Evolutionary conservation across 1,140 invertebrate genomes (phyloP).

Genomic region (Nasonia longicornis): DNA sequence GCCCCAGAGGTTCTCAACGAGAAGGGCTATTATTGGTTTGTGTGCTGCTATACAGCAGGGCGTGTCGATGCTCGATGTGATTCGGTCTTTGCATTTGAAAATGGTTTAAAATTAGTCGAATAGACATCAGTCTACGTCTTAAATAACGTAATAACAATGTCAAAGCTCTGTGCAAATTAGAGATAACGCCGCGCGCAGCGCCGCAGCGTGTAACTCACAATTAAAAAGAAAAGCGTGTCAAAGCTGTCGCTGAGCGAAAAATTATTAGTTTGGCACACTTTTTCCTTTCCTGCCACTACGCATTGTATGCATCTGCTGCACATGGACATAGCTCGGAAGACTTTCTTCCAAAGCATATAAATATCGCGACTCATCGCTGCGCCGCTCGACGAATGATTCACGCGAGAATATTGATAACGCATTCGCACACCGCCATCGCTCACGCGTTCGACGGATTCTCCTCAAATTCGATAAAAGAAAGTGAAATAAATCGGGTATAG

Average conservation of each 20-base stretch:
- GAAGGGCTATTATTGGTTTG: neutral
- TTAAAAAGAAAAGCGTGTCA: neutral
- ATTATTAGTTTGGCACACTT: too few species aligned
- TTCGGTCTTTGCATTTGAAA: too few species aligned
- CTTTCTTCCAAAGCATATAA: too few species aligned
- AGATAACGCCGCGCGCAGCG: neutral
- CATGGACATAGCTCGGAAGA: too few species aligned
- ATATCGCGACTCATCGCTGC: too few species aligned
- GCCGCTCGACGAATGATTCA: neutral
- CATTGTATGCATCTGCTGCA: too few species aligned
- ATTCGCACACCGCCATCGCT: neutral
- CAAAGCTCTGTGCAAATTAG: neutral
- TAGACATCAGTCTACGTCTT: too few species aligned
- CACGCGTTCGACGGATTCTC: too few species aligned
- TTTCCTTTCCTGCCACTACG: too few species aligned
- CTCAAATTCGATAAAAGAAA: neutral
- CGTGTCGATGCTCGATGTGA: neutral
- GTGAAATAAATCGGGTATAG: neutral
- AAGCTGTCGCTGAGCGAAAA: too few species aligned
- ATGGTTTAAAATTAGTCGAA: neutral
- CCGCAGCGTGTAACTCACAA: neutral
- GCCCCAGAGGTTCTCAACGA: neutral
- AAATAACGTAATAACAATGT: too few species aligned
- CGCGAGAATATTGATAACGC: constrained; percentile 8
- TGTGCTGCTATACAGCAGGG: neutral